Evolutionary conservation across 2,113 vertebrate species (phyloP), one percentile per base, ranked within the genome.

Genomic region (Sardina pilchardus): DNA sequence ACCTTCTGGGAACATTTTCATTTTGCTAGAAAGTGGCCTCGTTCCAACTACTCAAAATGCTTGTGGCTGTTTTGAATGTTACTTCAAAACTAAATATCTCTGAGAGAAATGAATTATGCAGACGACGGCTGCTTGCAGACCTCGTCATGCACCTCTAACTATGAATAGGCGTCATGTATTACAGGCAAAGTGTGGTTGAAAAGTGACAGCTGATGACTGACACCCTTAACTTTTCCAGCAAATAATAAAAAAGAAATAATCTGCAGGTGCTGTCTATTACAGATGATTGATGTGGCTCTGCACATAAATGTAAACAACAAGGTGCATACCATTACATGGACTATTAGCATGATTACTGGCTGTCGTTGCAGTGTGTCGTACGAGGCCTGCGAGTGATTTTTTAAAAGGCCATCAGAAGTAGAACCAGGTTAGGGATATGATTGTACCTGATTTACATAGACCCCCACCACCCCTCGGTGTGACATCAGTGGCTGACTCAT

Each of bases 141-240:
- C 50, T 53, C 1, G 3, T 53, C 16, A 34, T 34, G 10, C 63
- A 34, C 63, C 63, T 30, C 63, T 34, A 16, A 71, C 14, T 34
- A 71, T 71, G 63, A 8, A 8, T 71, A 7, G 0, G 63, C 10
- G 8, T 34, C 63, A 71, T 71, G 26, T 9, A 34, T 71, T 12
- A 30, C 63, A 34, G 26, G 26, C 10, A 12, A 71, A 16, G 63
- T 26, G 26, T 34, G 43, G 9, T 44, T 0, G 26, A 50, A 6
- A 75, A 85, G 78, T 21, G 36, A 44, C 81, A 59, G 39, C 39
- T 78, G 19, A 80, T 56, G n/a, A 85, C 34, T 48, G 67, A 89
- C 44, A 84, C 81, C 44, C 17, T 17, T 84, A 34, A 39, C 83
- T 71, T 71, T 30, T 71, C 63, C 63, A 2, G 63, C 63, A 71